Evolutionary conservation across 2,888 invertebrate genomes (phyloP).

Genomic region (Temnothorax rugatulus): DNA sequence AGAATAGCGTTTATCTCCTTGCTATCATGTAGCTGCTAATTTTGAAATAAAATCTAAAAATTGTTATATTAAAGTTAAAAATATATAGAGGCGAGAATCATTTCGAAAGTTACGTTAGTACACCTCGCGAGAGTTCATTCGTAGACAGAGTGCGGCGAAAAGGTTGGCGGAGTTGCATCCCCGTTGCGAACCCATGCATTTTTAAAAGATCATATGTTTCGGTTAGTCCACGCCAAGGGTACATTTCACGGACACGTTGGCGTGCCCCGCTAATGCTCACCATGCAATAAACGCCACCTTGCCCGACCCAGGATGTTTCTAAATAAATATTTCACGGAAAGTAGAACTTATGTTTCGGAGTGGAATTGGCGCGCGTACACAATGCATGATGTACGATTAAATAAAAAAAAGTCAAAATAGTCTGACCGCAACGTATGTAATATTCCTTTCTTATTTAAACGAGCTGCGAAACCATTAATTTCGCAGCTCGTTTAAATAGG

Average conservation of each 20-base stretch:
- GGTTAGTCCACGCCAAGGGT: slow-evolving; percentile 48
- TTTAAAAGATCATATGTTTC: slow-evolving; percentile 53
- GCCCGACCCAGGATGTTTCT: slow-evolving; percentile 23
- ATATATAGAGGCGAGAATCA: background rate
- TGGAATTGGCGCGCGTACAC: slow-evolving; percentile 19
- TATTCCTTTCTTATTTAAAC: background rate
- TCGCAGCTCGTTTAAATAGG: slow-evolving; percentile 1
- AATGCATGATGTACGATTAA: slow-evolving; percentile 27
- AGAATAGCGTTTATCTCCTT: background rate
- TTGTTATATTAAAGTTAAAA: background rate
- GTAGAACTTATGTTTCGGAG: slow-evolving; percentile 35
- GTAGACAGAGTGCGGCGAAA: slow-evolving; percentile 37
- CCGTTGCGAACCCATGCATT: slow-evolving; percentile 46
- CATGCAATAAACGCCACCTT: slow-evolving; percentile 51
- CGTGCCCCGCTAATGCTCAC: slow-evolving; percentile 44
- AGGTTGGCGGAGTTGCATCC: slow-evolving; percentile 50
- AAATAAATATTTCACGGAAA: slow-evolving; percentile 49
- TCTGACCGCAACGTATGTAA: background rate
- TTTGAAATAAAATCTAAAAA: slow-evolving; percentile 17
- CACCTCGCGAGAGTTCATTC: slow-evolving; percentile 47
- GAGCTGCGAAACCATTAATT: background rate
- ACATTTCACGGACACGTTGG: slow-evolving; percentile 55
- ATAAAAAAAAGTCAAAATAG: background rate
- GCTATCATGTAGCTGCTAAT: slow-evolving; percentile 4
- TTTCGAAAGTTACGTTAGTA: slow-evolving; percentile 20